These are phyloP conservation scores for Schizopygopsis malacanthus DNA, from an alignment of 2,797 vertebrate genomes.

Conservation along the genomic window DNA sequence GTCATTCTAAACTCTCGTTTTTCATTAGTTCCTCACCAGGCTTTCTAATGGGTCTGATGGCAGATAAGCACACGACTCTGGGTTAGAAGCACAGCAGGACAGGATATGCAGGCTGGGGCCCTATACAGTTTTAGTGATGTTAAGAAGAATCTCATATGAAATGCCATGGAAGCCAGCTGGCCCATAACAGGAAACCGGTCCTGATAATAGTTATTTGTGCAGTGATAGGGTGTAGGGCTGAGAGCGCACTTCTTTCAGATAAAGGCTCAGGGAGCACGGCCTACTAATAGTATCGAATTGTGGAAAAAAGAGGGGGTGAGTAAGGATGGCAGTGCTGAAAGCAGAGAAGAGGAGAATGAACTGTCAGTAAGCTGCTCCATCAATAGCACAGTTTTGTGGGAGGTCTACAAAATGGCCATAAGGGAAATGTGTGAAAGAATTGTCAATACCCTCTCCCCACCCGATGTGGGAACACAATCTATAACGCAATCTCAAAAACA, in stretches of 20 bases:
- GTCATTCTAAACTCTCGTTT: conserved; percentile 23
- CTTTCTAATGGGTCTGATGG: conserved; percentile 10
- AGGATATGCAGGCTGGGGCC: background rate
- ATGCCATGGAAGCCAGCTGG: conserved; percentile 7
- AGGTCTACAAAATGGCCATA: conserved; percentile 16
- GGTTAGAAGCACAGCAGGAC: conserved; percentile 13
- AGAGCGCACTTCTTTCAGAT: conserved; percentile 24
- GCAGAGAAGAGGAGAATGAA: conserved; percentile 26
- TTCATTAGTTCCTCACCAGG: conserved; percentile 33
- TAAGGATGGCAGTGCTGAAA: conserved; percentile 20
- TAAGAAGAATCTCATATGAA: conserved; percentile 39
- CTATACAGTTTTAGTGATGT: conserved; percentile 16
- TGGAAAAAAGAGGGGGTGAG: conserved; percentile 36
- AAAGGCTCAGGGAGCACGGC: conserved; percentile 23
- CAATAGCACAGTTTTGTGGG: conserved; percentile 32
- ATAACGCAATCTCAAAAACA: conserved; percentile 36
- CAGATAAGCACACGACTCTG: conserved; percentile 31
- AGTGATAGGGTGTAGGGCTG: conserved; percentile 24
- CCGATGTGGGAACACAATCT: conserved; percentile 30
- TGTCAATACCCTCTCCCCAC: conserved; percentile 31
- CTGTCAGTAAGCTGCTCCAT: conserved; percentile 36
- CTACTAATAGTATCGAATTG: conserved; percentile 36
- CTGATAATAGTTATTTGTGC: conserved; percentile 47
- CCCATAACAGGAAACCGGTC: conserved; percentile 35
- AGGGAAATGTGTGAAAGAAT: conserved; percentile 30